A percentile compares a stretch with the other conserved stretches of the same genome.
phyloP scores from a whole-genome alignment of 1,140 invertebrate species.

The Teleogryllus occipitalis region DNA sequence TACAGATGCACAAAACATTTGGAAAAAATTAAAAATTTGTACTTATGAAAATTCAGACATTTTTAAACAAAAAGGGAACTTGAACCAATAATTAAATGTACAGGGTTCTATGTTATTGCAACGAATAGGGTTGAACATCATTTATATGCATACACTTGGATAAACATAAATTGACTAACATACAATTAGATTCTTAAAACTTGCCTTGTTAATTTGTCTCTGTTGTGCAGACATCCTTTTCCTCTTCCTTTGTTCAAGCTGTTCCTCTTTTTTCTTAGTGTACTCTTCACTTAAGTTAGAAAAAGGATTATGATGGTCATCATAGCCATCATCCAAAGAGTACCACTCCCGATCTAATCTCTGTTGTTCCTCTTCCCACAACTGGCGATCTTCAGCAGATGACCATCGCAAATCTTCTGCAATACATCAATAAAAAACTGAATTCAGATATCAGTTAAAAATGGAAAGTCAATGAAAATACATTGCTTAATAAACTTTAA shows the following conservation, averaged over 20 bases:
- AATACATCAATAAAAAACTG: conserved; percentile 12
- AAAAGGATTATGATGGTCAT: conserved; percentile 91
- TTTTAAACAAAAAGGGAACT: too few relatives aligned
- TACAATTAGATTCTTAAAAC: background rate
- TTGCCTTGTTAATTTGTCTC: conserved; percentile 80
- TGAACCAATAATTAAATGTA: background rate
- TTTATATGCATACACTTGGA: background rate
- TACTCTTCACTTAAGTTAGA: conserved; percentile 83
- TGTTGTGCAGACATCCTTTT: conserved; percentile 90
- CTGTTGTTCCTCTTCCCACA: conserved; percentile 91
- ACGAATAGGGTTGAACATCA: background rate
- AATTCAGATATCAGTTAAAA: too few relatives aligned
- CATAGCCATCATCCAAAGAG: conserved; percentile 84
- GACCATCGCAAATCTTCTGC: conserved; percentile 41
- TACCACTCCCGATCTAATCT: conserved; percentile 96
- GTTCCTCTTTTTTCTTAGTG: conserved; percentile 82
- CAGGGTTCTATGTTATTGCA: background rate
- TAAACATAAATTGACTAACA: background rate
- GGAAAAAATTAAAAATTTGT: too few relatives aligned
- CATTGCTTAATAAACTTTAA: too few relatives aligned
- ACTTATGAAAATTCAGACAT: too few relatives aligned
- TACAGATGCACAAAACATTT: too few relatives aligned
- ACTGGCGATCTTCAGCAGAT: conserved; percentile 57
- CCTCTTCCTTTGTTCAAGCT: conserved; percentile 80
- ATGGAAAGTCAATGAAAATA: too few relatives aligned